phyloP scores from a whole-genome alignment of 2,113 vertebrate genomes.

The Archilochus colubris region DNA sequence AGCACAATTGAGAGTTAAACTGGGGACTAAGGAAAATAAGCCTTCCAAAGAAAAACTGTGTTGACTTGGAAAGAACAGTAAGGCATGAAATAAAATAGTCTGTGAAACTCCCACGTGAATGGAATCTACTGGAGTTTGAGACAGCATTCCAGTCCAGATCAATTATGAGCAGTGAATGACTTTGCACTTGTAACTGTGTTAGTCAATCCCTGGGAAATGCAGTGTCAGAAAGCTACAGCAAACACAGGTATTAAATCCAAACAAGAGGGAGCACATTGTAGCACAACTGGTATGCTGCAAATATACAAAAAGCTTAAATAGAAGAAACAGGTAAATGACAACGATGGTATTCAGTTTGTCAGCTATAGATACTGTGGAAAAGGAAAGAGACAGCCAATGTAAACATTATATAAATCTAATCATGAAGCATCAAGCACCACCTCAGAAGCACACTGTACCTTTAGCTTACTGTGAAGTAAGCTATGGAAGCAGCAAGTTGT shows the following conservation, averaged over 20 bases:
- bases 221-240: not conserved
- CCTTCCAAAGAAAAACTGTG: not conserved
- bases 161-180: not conserved
- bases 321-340: not conserved
- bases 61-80: not conserved
- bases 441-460: not conserved
- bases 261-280: not conserved
- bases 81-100: not conserved
- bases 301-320: not conserved
- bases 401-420: not conserved
- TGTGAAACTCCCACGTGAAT: not conserved
- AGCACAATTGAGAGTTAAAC: not conserved
- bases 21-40: not conserved
- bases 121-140: not conserved
- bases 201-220: not conserved
- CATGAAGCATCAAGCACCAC: not conserved
- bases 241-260: not conserved
- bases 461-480: not conserved
- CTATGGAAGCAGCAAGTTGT: not conserved
- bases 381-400: not conserved
- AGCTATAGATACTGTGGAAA: not conserved
- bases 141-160: not conserved
- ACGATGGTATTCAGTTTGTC: not conserved
- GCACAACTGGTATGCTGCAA: not conserved
- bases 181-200: not conserved